phyloP scores from a whole-genome alignment of 1,140 invertebrate species.

The Apocrypta bakeri region DNA sequence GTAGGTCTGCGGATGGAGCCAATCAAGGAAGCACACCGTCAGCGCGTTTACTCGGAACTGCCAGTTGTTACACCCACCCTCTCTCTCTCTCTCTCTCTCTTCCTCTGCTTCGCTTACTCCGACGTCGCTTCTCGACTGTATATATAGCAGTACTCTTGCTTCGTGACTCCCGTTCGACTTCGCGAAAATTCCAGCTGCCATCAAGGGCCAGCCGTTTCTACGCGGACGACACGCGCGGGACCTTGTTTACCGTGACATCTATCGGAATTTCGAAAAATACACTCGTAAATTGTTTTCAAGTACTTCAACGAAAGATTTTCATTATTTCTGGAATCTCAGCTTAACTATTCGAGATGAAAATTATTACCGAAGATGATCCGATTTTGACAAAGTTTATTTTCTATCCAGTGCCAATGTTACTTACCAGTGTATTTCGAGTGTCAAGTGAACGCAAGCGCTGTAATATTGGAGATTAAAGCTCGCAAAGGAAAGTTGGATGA shows the following conservation, averaged over 20 bases:
- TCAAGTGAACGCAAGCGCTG: no score
- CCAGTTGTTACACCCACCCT: slow-evolving; percentile 64
- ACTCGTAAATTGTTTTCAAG: not conserved
- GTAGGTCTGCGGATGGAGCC: slow-evolving; percentile 73
- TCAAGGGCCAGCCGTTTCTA: not conserved
- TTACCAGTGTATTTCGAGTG: no score
- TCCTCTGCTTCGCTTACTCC: slow-evolving; percentile 11
- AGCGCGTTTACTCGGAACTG: slow-evolving; percentile 67
- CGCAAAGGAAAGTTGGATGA: no score
- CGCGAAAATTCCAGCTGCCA: slow-evolving; percentile 12
- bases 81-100: slow-evolving; percentile 26
- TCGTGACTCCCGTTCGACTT: slow-evolving; percentile 41
- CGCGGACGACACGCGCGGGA: slow-evolving; percentile 29
- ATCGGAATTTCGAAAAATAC: not conserved
- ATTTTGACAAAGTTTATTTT: no score
- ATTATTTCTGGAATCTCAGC: no score
- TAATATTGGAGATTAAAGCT: no score
- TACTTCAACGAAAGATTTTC: not conserved
- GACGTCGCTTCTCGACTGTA: not conserved
- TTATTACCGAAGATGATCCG: no score
- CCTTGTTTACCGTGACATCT: slow-evolving; percentile 27
- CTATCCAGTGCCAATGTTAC: no score
- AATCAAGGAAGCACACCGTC: slow-evolving; percentile 72
- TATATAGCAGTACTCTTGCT: not conserved
- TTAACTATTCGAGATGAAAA: no score